Evolutionary conservation across 2,797 vertebrate species (phyloP).

Genomic region (Spea hammondii): DNA sequence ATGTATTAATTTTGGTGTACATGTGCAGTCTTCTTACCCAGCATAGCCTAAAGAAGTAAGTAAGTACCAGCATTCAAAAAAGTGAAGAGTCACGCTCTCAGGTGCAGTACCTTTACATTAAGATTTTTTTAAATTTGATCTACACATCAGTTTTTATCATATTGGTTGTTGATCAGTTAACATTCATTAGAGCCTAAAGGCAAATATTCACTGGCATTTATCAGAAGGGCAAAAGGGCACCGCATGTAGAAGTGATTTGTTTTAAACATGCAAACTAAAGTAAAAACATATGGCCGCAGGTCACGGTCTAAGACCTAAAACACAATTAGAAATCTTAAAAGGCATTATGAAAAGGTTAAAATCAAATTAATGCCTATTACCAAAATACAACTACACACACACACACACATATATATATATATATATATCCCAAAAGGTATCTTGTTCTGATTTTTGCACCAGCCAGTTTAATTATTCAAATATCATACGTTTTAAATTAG

Average conservation of each 20-base stretch:
- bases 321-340: not conserved
- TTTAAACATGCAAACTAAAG: conserved; percentile 14
- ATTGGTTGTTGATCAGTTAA: conserved; percentile 6
- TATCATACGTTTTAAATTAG: too few relatives aligned
- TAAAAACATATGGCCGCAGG: conserved; percentile 6
- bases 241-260: not conserved
- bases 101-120: not conserved
- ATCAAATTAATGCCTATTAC: not conserved
- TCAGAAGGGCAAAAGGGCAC: conserved; percentile 19
- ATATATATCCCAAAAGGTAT: too few relatives aligned
- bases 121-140: not conserved
- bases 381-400: not conserved
- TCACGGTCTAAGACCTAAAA: conserved; percentile 4
- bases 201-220: conserved; percentile 12
- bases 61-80: too few relatives aligned
- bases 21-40: too few relatives aligned
- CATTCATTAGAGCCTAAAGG: conserved; percentile 2
- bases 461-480: too few relatives aligned
- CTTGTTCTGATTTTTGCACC: too few relatives aligned
- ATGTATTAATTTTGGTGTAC: too few relatives aligned
- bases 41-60: too few relatives aligned
- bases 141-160: not conserved
- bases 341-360: not conserved
- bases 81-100: too few relatives aligned
- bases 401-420: not conserved